A percentile compares a stretch with the other conserved stretches of the same genome.
phyloP scores from a whole-genome alignment of 2,888 invertebrate species.

The Perizoma affinitatum region DNA sequence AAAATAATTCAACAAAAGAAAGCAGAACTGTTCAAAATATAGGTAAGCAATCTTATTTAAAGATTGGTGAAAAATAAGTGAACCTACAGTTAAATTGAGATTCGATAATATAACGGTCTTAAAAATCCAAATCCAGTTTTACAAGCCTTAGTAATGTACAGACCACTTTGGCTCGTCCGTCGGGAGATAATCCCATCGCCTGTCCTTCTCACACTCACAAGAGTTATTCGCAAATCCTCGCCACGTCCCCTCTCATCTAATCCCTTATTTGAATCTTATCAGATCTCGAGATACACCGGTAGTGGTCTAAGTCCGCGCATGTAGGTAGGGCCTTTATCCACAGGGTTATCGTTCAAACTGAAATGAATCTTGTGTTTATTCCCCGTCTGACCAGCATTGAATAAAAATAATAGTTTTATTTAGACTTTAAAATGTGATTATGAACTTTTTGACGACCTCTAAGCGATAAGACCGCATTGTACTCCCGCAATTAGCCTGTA shows the following conservation, averaged over 20 bases:
- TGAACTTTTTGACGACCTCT: too few relatives aligned
- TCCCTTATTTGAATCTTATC: constrained; percentile 86
- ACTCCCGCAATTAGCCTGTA: too few relatives aligned
- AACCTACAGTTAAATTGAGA: not conserved
- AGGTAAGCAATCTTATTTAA: too few relatives aligned
- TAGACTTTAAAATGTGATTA: too few relatives aligned
- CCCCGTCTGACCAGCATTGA: constrained; percentile 5
- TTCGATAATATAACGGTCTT: constrained; percentile 3
- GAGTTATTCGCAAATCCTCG: constrained; percentile 74
- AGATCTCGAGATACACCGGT: constrained; percentile 82
- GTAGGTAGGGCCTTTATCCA: constrained; percentile 62
- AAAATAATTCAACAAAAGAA: too few relatives aligned
- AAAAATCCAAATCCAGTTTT: constrained; percentile 49
- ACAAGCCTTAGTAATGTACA: constrained; percentile 47
- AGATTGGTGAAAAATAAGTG: too few relatives aligned
- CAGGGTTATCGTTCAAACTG: constrained; percentile 58
- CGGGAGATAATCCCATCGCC: constrained; percentile 77
- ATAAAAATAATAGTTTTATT: not conserved
- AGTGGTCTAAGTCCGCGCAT: constrained; percentile 71
- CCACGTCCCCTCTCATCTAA: constrained; percentile 76
- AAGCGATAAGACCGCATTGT: too few relatives aligned
- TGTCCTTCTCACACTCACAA: constrained; percentile 63
- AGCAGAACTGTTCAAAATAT: too few relatives aligned
- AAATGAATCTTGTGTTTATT: constrained; percentile 11
- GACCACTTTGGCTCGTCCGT: constrained; percentile 70